Evolutionary conservation across 2,888 invertebrate genomes (phyloP).

Genomic region (Drepana falcataria): DNA sequence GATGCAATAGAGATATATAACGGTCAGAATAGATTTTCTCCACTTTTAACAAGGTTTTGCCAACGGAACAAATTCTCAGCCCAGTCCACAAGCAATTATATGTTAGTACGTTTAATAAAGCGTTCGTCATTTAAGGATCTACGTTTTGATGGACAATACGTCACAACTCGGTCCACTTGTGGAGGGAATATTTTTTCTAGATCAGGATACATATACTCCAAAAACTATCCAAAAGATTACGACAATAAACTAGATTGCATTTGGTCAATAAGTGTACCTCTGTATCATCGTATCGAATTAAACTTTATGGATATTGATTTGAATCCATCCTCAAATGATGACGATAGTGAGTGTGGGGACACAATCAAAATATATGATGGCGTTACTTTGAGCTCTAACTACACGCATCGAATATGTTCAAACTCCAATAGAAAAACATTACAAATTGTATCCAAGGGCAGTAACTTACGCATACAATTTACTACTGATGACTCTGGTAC

Average conservation of each 20-base stretch:
- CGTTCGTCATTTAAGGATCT: constrained; percentile 72
- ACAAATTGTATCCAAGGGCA: constrained; percentile 76
- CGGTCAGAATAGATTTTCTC: constrained; percentile 80
- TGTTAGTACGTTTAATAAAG: constrained; percentile 84
- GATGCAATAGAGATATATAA: constrained; percentile 84
- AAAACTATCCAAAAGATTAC: constrained; percentile 91
- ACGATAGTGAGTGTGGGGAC: constrained; percentile 36
- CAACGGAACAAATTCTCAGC: constrained; percentile 60
- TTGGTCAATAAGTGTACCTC: constrained; percentile 85
- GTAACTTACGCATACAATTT: constrained; percentile 83
- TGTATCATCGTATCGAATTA: constrained; percentile 83
- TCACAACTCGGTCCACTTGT: constrained; percentile 76
- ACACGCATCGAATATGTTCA: constrained; percentile 73
- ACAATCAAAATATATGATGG: constrained; percentile 57
- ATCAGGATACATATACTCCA: constrained; percentile 85
- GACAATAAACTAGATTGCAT: constrained; percentile 85
- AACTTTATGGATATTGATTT: constrained; percentile 83
- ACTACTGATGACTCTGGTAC: constrained; percentile 75
- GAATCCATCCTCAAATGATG: constrained; percentile 76
- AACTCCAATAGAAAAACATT: constrained; percentile 25
- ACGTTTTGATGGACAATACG: constrained; percentile 81
- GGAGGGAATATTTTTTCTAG: constrained; percentile 83
- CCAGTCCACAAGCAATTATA: constrained; percentile 82
- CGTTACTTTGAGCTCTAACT: constrained; percentile 45
- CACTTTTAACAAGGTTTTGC: constrained; percentile 80